These are phyloP conservation scores for Sus scrofa DNA, from an alignment of 2,113 vertebrate genomes.

Conservation along the genomic window T2T-Sscrofa CM000830.6:11223001-11223500, in stretches of 20 bases:
- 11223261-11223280: too few species aligned
- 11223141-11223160: too few species aligned
- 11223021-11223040: not conserved
- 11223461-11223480: not conserved
- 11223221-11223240: too few species aligned
- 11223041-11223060: not conserved
- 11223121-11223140: too few species aligned
- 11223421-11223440: not conserved
- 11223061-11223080: conserved; percentile 1
- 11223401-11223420: not conserved
- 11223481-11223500: not conserved
- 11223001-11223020: not conserved
- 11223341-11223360: not conserved
- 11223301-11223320: too few species aligned
- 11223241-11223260: too few species aligned
- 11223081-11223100: not conserved
- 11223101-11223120: not conserved
- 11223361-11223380: not conserved
- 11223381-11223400: not conserved
- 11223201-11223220: too few species aligned
- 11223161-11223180: too few species aligned
- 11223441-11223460: not conserved
- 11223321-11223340: too few species aligned
- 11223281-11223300: too few species aligned
- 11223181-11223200: too few species aligned